These are phyloP conservation scores for Acanthosepion lycidas DNA, from an alignment of 2,888 invertebrate genomes.

Conservation along the genomic window DNA sequence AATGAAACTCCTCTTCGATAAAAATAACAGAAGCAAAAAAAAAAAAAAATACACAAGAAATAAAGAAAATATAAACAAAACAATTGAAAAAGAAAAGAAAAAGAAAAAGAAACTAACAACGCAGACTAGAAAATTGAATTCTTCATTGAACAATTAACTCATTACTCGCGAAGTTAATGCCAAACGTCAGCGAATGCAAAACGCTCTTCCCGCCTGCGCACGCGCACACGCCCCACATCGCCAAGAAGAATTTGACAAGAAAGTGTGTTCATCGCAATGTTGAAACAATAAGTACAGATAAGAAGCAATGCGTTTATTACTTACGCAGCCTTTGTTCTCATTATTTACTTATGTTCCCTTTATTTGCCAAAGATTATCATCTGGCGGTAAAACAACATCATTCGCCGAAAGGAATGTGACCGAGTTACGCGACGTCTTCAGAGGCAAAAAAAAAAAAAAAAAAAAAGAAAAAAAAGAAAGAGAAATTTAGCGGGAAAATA, in stretches of 20 bases:
- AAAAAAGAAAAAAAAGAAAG: background rate
- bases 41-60: too few species aligned
- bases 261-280: background rate
- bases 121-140: too few species aligned
- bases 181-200: too few species aligned
- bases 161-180: too few species aligned
- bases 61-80: too few species aligned
- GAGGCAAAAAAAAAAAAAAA: background rate
- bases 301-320: background rate
- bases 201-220: too few species aligned
- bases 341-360: background rate
- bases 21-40: too few species aligned
- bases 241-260: background rate
- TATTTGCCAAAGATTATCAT: background rate
- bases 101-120: too few species aligned
- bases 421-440: background rate
- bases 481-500: background rate
- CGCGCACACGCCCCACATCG: too few species aligned
- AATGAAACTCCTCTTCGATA: too few species aligned
- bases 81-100: too few species aligned
- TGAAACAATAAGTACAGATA: background rate
- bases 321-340: background rate
- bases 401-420: constrained; percentile 21
- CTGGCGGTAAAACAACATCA: background rate
- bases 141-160: too few species aligned